Percentiles rank a stretch among this genome's conserved stretches.
phyloP scores from a whole-genome alignment of 2,797 vertebrate genomes.

The Cuniculus paca region DNA sequence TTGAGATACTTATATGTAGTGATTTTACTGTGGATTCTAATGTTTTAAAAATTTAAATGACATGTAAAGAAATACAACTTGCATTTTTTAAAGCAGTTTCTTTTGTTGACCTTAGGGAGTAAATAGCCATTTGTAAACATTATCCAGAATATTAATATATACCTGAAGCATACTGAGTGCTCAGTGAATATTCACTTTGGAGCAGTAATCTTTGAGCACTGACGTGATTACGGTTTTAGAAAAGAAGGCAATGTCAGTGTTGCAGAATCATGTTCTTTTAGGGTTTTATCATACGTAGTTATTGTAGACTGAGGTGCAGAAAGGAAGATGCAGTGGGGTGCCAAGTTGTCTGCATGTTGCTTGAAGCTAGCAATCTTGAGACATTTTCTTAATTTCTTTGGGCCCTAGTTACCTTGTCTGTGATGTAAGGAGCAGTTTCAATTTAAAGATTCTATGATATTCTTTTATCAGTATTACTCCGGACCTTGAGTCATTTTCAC shows the following conservation, averaged over 20 bases:
- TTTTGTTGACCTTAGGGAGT: not conserved
- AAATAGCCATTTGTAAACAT: slow-evolving; percentile 44
- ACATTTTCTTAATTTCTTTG: not conserved
- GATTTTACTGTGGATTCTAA: slow-evolving; percentile 26
- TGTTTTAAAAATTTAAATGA: slow-evolving; percentile 29
- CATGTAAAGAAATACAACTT: slow-evolving; percentile 43
- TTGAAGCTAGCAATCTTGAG: not conserved
- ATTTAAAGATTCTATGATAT: not conserved
- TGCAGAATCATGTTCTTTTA: not conserved
- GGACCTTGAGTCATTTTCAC: not conserved
- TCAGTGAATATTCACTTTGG: slow-evolving; percentile 29
- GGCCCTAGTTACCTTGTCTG: not conserved
- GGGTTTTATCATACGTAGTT: not conserved
- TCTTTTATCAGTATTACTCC: not conserved
- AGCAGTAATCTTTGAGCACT: not conserved
- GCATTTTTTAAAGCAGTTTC: not conserved
- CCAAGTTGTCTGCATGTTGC: not conserved
- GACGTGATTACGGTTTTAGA: slow-evolving; percentile 42
- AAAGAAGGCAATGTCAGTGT: not conserved
- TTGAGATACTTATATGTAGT: slow-evolving; percentile 24
- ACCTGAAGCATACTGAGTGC: not conserved
- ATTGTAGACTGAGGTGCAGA: not conserved
- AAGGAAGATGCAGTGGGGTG: not conserved
- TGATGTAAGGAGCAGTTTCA: slow-evolving; percentile 53
- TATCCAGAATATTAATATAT: slow-evolving; percentile 27